Evolutionary conservation across 2,888 invertebrate species (phyloP).

Genomic region (Drosophila mimetica): DNA sequence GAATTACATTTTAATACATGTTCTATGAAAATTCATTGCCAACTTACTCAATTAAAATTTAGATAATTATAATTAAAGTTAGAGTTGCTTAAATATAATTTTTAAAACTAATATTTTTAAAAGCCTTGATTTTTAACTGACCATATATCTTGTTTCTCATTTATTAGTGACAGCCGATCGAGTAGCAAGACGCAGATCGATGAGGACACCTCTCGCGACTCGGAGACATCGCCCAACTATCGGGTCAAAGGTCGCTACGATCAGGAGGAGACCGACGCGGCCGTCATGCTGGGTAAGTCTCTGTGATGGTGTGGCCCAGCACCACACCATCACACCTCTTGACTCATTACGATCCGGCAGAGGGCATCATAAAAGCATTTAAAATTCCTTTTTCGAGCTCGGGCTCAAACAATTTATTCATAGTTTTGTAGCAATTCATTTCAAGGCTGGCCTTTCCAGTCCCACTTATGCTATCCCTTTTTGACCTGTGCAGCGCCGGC

Average conservation of each 20-base stretch:
- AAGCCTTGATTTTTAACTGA: neutral
- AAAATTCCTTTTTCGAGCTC: slow-evolving; percentile 8
- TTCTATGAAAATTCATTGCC: too few species aligned
- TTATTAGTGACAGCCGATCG: slow-evolving; percentile 83
- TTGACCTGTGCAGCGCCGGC: slow-evolving; percentile 58
- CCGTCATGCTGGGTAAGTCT: slow-evolving; percentile 94
- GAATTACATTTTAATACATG: too few species aligned
- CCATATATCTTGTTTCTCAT: neutral
- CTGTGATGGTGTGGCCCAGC: neutral
- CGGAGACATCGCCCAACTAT: slow-evolving; percentile 94
- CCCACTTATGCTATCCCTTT: slow-evolving; percentile 8
- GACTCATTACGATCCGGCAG: slow-evolving; percentile 48
- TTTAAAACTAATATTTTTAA: too few species aligned
- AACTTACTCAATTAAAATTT: too few species aligned
- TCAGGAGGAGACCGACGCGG: slow-evolving; percentile 98
- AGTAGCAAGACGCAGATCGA: slow-evolving; percentile 87
- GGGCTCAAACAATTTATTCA: slow-evolving; percentile 57
- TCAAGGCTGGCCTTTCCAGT: slow-evolving; percentile 71
- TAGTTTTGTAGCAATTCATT: slow-evolving; percentile 62
- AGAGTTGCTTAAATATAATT: too few species aligned
- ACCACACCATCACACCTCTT: slow-evolving; percentile 55
- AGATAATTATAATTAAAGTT: too few species aligned
- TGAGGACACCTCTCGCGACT: slow-evolving; percentile 95
- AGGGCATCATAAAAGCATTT: slow-evolving; percentile 30
- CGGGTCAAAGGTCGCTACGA: slow-evolving; percentile 93